Base-by-base conservation (phyloP, 1,140 invertebrate species). In the Parasteatoda tepidariorum region DNA sequence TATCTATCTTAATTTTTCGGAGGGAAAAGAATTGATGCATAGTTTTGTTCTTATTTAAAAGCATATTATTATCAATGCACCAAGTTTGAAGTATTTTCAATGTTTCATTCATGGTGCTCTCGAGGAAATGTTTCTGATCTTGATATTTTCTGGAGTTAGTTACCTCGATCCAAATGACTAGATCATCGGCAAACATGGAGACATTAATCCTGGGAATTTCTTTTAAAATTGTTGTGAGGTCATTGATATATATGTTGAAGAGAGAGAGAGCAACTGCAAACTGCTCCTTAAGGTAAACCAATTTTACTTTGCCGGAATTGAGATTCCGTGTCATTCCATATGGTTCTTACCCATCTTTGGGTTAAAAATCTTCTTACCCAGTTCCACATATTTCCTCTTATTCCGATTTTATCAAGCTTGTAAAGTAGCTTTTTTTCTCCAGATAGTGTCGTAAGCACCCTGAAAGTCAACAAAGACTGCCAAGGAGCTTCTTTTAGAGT, bases 401-500 rank as follows among this genome's bases (percentile, higher is more conserved):
- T 24, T 24, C n/a, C 5, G 24, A 28, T 61, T 5, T 11, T 31
- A 15, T 18, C 4, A 0, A 71, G 5, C 55, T 71, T 55, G 13
- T 28, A 24, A 6, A 71, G 7, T 2, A 55, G 48, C 24, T 48
- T 1, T 31, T 70, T 28, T 13, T 41, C 41, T 28, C 28, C 68
- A 71, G 68, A 71, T 7, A 0, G 28, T 55, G n/a, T 74, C 57
- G 2, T 74, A 74, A 2, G 71, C 71, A n/a, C 15, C 54, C 28
- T 61, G 13, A n/a, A 74, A 38, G 54, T 55, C 41, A 41, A 13
- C 38, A 41, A 41, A 41, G 13, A 74, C 71, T 24, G 5, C 54
- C 68, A 74, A 26, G 6, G 15, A 11, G 41, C 31, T 22, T 22
- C 24, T 55, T 18, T 13, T 59, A 57, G 48, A 48, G 6, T 73